Conservation (phyloP, 1,140 invertebrate species). For the Mylabris phalerata region DNA sequence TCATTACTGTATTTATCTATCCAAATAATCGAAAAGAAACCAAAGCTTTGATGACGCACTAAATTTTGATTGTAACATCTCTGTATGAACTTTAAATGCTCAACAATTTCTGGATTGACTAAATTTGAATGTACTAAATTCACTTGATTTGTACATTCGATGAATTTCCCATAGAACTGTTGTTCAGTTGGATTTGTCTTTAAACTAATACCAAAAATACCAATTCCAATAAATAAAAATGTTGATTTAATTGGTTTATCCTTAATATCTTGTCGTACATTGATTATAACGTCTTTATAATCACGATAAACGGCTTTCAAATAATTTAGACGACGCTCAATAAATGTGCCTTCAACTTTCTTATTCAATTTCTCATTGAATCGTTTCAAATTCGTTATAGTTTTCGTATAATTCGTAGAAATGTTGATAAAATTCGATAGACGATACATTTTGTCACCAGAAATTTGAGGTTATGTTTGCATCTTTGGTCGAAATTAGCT, state of each 20-base stretch:
- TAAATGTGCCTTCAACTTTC: slow-evolving; percentile 51
- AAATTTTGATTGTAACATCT: slow-evolving; percentile 59
- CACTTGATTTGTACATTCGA: slow-evolving; percentile 54
- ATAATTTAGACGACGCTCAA: slow-evolving; percentile 57
- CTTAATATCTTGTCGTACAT: slow-evolving; percentile 50
- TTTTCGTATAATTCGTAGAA: not conserved
- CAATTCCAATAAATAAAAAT: slow-evolving; percentile 43
- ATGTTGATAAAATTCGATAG: no score
- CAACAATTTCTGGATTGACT: slow-evolving; percentile 58
- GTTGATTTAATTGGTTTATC: slow-evolving; percentile 50
- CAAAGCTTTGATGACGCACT: slow-evolving; percentile 58
- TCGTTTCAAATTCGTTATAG: slow-evolving; percentile 14
- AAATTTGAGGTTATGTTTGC: no score
- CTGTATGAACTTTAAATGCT: slow-evolving; percentile 57
- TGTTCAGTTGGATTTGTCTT: slow-evolving; percentile 60
- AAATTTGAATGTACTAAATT: slow-evolving; percentile 56
- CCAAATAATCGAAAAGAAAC: slow-evolving; percentile 69
- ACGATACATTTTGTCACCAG: no score
- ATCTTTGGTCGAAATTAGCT: no score
- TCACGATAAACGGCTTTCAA: slow-evolving; percentile 55
- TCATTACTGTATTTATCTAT: slow-evolving; percentile 57
- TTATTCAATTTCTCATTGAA: slow-evolving; percentile 21
- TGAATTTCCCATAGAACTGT: slow-evolving; percentile 53
- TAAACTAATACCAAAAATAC: slow-evolving; percentile 41
- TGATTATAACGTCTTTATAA: slow-evolving; percentile 53